A percentile compares a stretch with the other conserved stretches of the same genome.
These are phyloP conservation scores for Tetanocera ferruginea DNA, from an alignment of 2,888 invertebrate genomes.

Conservation along the genomic window DNA sequence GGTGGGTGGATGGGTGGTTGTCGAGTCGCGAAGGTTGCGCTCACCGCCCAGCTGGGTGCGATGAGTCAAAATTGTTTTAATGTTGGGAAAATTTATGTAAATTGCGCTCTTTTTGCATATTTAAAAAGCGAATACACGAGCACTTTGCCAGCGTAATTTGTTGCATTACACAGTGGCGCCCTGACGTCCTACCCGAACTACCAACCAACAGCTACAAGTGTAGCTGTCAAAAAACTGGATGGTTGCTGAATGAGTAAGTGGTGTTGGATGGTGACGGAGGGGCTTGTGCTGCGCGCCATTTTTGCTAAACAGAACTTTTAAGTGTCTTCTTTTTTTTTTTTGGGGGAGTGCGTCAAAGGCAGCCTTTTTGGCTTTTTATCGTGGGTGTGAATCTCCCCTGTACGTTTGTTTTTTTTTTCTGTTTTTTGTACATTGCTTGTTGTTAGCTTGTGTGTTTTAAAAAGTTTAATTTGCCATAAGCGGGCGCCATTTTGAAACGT, in stretches of 20 bases:
- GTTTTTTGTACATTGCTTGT: background rate
- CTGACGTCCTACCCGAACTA: background rate
- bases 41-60: slow-evolving; percentile 48
- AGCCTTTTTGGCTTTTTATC: background rate
- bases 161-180: slow-evolving; percentile 57
- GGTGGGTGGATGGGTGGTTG: background rate
- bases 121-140: slow-evolving; percentile 69
- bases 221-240: background rate
- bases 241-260: too few relatives aligned
- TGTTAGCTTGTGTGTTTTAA: background rate
- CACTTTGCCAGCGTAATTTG: slow-evolving; percentile 68
- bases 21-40: too few relatives aligned
- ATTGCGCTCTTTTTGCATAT: slow-evolving; percentile 70
- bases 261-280: too few relatives aligned
- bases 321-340: slow-evolving; percentile 7
- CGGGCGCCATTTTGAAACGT: slow-evolving; percentile 62
- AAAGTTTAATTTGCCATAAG: slow-evolving; percentile 63
- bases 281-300: slow-evolving; percentile 3
- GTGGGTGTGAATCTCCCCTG: background rate
- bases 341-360: background rate
- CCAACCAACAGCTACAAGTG: slow-evolving; percentile 1
- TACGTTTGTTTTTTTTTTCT: background rate
- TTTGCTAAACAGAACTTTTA: slow-evolving; percentile 27
- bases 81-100: slow-evolving; percentile 69
- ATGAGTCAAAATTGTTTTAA: slow-evolving; percentile 69